Percentiles rank a stretch among this genome's conserved stretches.
phyloP scores from a whole-genome alignment of 2,797 vertebrate species.

The Toxotes lorentzi region DNA sequence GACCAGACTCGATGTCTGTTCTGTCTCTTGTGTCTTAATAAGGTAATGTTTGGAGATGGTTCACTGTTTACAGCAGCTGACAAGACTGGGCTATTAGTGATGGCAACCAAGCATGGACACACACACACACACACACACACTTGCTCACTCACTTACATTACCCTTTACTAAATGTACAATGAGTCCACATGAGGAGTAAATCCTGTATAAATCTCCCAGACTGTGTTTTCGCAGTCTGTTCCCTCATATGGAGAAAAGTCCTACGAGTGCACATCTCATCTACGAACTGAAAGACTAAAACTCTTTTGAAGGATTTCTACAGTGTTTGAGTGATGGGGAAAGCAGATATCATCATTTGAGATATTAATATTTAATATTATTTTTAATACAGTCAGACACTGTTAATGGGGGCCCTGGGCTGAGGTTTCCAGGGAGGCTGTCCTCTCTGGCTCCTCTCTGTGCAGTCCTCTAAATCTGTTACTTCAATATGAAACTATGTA shows the following conservation, averaged over 20 bases:
- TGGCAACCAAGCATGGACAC: slow-evolving; percentile 59
- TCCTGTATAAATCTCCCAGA: slow-evolving; percentile 16
- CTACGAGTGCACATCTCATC: neutral
- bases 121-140: slow-evolving; percentile 3
- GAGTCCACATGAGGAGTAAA: slow-evolving; percentile 9
- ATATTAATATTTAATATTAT: too few relatives aligned
- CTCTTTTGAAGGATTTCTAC: neutral
- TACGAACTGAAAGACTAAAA: neutral
- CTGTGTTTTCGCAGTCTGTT: slow-evolving; percentile 22
- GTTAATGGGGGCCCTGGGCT: too few relatives aligned
- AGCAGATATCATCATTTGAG: neutral
- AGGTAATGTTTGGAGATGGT: slow-evolving; percentile 95
- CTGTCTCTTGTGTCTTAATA: slow-evolving; percentile 90
- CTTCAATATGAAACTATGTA: too few relatives aligned
- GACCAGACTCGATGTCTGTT: slow-evolving; percentile 52
- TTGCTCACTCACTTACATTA: slow-evolving; percentile 10
- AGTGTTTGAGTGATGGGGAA: neutral
- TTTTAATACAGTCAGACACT: too few relatives aligned
- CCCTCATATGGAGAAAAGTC: slow-evolving; percentile 46
- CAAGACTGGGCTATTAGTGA: slow-evolving; percentile 69
- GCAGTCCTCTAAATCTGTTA: too few relatives aligned
- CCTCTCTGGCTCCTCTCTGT: neutral
- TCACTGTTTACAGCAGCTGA: slow-evolving; percentile 80
- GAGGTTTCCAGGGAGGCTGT: too few relatives aligned
- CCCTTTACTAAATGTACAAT: slow-evolving; percentile 5